Percentiles rank a stretch among this genome's conserved stretches.
Conservation (phyloP, 2,888 invertebrate species). For the Carabus problematicus region DNA sequence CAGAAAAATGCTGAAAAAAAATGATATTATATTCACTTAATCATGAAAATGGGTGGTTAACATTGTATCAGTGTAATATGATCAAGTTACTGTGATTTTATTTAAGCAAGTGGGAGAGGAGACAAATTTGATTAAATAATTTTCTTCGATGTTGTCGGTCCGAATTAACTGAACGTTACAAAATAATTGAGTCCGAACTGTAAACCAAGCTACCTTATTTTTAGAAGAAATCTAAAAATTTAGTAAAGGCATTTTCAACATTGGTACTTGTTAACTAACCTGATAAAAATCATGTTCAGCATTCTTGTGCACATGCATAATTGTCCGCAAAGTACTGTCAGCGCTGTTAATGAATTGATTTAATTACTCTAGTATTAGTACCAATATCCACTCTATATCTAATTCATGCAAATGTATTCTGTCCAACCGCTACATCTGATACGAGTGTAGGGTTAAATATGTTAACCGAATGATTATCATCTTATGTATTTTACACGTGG, state of each 20-base stretch:
- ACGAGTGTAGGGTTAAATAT: constrained; percentile 21
- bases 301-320: constrained; percentile 33
- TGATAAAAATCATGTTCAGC: constrained; percentile 41
- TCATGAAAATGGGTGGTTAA: no score
- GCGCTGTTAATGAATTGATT: constrained; percentile 38
- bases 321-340: constrained; percentile 36
- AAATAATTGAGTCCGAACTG: no score
- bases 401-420: constrained; percentile 40
- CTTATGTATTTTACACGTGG: neutral
- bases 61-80: no score
- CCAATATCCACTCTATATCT: constrained; percentile 39
- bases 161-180: no score
- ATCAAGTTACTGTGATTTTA: no score
- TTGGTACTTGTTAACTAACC: constrained; percentile 26
- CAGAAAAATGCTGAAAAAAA: no score
- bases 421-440: no score
- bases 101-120: no score
- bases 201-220: no score
- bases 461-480: constrained; percentile 14
- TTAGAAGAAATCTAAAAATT: neutral
- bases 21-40: no score
- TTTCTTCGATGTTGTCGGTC: no score
- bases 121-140: no score
- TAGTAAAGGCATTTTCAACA: neutral
- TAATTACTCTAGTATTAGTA: constrained; percentile 39